Conservation (phyloP, 35 echinoderm and acorn worm genomes). For the Ophiothrix spiculata region DNA sequence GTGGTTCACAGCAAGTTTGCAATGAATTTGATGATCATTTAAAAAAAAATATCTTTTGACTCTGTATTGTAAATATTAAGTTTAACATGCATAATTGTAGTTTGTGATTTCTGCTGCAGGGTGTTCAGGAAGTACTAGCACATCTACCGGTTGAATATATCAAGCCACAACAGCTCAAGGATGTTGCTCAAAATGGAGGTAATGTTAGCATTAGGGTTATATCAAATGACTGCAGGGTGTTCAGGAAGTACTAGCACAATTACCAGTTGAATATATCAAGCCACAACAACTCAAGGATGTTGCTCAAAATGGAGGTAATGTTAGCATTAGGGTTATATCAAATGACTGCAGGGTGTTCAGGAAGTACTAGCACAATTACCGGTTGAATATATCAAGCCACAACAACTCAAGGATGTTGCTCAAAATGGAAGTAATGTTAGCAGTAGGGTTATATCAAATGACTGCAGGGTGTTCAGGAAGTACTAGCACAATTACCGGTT, state of each 20-base stretch:
- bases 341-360: slow-evolving; percentile 88
- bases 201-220: too few relatives aligned
- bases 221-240: too few relatives aligned
- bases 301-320: slow-evolving; percentile 88
- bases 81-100: too few relatives aligned
- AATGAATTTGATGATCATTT: too few relatives aligned
- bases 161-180: slow-evolving; percentile 70
- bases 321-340: too few relatives aligned
- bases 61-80: too few relatives aligned
- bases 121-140: slow-evolving; percentile 78
- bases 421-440: slow-evolving; percentile 90
- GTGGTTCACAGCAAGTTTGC: too few relatives aligned
- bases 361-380: slow-evolving; percentile 86
- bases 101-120: slow-evolving; percentile 34
- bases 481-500: slow-evolving; percentile 74
- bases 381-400: slow-evolving; percentile 69
- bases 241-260: slow-evolving; percentile 77
- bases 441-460: too few relatives aligned
- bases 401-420: slow-evolving; percentile 75
- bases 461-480: slow-evolving; percentile 91
- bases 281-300: slow-evolving; percentile 75
- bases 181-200: slow-evolving; percentile 87
- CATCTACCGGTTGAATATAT: slow-evolving; percentile 83
- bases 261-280: slow-evolving; percentile 77
- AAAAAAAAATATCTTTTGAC: too few relatives aligned